phyloP scores from a whole-genome alignment of 2,888 invertebrate species.

The Drosophila borborema region DNA sequence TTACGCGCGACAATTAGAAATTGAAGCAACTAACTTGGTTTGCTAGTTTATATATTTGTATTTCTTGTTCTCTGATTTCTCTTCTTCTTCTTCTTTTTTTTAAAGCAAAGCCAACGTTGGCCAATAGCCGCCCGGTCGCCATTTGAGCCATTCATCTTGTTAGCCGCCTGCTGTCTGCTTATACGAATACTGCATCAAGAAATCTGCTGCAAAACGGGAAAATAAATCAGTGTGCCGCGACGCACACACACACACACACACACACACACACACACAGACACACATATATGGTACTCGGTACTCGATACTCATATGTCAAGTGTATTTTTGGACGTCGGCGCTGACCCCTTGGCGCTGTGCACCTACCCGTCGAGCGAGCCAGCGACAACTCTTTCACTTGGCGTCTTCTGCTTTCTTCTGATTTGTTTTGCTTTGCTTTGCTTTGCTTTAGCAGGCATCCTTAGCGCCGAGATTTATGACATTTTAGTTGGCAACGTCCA shows the following conservation, averaged over 20 bases:
- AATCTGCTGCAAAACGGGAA: conserved; percentile 84
- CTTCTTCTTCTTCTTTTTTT: conserved; percentile 6
- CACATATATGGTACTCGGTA: conserved; percentile 21
- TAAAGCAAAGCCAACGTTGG: conserved; percentile 62
- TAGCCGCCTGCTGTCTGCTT: conserved; percentile 70
- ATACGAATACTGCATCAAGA: conserved; percentile 81
- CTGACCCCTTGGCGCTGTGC: conserved; percentile 45
- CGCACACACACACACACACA: conserved; percentile 28
- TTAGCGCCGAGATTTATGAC: conserved; percentile 85
- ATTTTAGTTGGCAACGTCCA: conserved; percentile 85
- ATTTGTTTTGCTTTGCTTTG: conserved; percentile 56
- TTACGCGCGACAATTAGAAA: conserved; percentile 7
- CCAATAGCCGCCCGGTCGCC: conserved; percentile 76
- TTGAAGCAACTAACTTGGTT: conserved; percentile 16
- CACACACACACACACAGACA: conserved; percentile 22
- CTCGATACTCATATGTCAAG: conserved; percentile 68
- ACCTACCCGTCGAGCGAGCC: conserved; percentile 60
- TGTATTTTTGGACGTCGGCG: conserved; percentile 67
- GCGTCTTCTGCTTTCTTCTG: conserved; percentile 57
- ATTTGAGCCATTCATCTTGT: conserved; percentile 83
- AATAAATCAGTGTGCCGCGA: conserved; percentile 84
- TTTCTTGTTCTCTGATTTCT: conserved; percentile 10
- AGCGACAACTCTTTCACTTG: conserved; percentile 68
- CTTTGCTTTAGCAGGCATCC: conserved; percentile 80
- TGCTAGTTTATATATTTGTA: conserved; percentile 25